Evolutionary conservation across 2,113 vertebrate genomes (phyloP), one percentile per base, ranked within the genome.

Genomic region (Copsychus sechellarum): DNA sequence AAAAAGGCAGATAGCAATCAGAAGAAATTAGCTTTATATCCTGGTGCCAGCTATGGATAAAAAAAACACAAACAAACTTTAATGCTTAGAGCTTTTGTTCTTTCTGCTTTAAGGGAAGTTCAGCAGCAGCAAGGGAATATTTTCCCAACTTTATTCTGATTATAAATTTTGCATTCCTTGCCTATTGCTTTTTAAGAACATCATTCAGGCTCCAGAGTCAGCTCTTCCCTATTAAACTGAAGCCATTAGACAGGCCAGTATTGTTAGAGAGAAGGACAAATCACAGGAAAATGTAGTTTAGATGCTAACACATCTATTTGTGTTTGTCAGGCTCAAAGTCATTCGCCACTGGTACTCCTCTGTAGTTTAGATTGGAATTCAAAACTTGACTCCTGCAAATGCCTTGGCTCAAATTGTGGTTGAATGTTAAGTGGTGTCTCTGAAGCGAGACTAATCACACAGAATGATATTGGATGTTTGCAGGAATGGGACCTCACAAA

Each of bases 11-110:
- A 64, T 24, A 61, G 62, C 94, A 91, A 90, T 29, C 77, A 81
- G 66, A 92, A 95, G 87, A 81, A 96, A 92, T 96, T 69, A 95
- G 65, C 91, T 92, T 84, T 91, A 65, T 85, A 72, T 91, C 66
- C 54, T 58, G 45, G 78, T 95, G 81, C 87, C 56, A 74, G 28
- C 80, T 93, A 69, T 64, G 89, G 77, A 51, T 89, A 61, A 85
- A 91, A 91, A 91, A 47, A 50, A 7, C 50, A 61, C 81, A 82
- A 92, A 73, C 53, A 80, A 89, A 81, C 40, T 81, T 72, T 15
- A 84, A 64, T 56, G 61, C 65, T 81, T 84, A 23, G 34, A 86
- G 79, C 38, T 92, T 65, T 38, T 31, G 5, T 40, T 38, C 21
- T 24, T 28, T 31, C 58, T 48, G 29, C n/a, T 73, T 57, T 26